Evolutionary conservation across 2,113 vertebrate genomes (phyloP).

Genomic region (Micromys minutus): DNA sequence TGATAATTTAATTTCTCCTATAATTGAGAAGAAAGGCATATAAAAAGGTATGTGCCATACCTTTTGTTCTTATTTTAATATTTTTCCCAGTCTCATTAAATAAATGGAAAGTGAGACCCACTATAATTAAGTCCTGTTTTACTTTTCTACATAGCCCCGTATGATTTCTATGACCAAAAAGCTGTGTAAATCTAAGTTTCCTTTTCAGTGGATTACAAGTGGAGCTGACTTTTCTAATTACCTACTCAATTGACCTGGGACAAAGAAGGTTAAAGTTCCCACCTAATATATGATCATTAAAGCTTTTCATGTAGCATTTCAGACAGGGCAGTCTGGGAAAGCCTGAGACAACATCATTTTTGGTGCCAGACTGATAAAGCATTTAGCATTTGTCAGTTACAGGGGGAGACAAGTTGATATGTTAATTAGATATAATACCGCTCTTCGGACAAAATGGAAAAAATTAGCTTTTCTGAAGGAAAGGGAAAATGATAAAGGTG

Average conservation of each 20-base stretch:
- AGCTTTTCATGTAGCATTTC: slow-evolving; percentile 69
- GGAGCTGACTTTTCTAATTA: slow-evolving; percentile 75
- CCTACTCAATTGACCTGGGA: slow-evolving; percentile 69
- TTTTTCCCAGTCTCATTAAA: slow-evolving; percentile 6
- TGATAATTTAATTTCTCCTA: slow-evolving; percentile 21
- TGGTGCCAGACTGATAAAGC: slow-evolving; percentile 84
- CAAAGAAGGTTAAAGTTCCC: slow-evolving; percentile 75
- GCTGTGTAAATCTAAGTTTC: slow-evolving; percentile 49
- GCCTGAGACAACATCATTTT: slow-evolving; percentile 61
- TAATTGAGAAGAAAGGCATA: neutral
- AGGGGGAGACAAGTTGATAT: slow-evolving; percentile 53
- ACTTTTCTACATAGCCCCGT: neutral
- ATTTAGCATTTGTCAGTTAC: slow-evolving; percentile 83
- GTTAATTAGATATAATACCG: slow-evolving; percentile 71
- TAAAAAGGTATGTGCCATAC: neutral
- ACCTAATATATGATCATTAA: slow-evolving; percentile 73
- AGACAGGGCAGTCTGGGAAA: slow-evolving; percentile 76
- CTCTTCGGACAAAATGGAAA: slow-evolving; percentile 49
- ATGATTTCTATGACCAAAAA: slow-evolving; percentile 39
- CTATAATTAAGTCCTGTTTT: neutral
- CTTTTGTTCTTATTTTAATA: slow-evolving; percentile 28
- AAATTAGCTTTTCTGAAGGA: slow-evolving; percentile 48
- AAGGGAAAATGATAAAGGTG: slow-evolving; percentile 28
- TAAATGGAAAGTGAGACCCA: neutral
- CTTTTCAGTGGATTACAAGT: slow-evolving; percentile 70